Conservation (phyloP, 2,113 vertebrate species). For the Eclectus roratus region DNA sequence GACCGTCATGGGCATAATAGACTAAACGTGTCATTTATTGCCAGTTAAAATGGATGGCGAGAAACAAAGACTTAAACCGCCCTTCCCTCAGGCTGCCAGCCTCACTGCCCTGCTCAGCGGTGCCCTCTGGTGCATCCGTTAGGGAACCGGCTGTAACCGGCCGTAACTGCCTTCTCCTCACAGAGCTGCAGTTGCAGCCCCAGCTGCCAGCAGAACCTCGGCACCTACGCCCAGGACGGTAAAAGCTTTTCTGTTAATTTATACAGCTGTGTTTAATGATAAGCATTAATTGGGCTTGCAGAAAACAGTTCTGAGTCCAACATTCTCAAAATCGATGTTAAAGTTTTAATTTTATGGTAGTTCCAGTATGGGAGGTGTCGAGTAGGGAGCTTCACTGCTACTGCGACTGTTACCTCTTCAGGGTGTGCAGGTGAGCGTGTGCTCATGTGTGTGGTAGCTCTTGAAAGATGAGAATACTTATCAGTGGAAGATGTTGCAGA, state of each 20-base stretch:
- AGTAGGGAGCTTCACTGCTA: background rate
- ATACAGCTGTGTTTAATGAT: background rate
- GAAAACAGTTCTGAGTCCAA: background rate
- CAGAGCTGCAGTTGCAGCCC: background rate
- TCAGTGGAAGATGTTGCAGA: background rate
- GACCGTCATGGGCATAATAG: background rate
- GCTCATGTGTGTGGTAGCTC: background rate
- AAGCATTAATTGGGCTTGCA: background rate
- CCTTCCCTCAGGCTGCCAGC: too few species aligned
- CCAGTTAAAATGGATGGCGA: background rate
- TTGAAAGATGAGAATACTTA: background rate
- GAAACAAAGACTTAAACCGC: background rate
- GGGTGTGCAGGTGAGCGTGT: background rate
- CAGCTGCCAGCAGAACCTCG: rapidly evolving
- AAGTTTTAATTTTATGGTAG: background rate
- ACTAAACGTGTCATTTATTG: background rate
- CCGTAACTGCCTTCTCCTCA: background rate
- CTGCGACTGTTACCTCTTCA: rapidly evolving
- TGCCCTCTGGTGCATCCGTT: background rate
- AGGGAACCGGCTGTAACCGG: background rate
- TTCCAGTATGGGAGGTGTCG: background rate
- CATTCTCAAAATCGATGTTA: background rate
- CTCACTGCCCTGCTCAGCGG: background rate
- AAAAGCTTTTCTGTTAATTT: background rate
- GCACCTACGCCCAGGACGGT: rapidly evolving